These are phyloP conservation scores for Chelon labrosus DNA, from an alignment of 2,797 vertebrate species.

Conservation along the genomic window DNA sequence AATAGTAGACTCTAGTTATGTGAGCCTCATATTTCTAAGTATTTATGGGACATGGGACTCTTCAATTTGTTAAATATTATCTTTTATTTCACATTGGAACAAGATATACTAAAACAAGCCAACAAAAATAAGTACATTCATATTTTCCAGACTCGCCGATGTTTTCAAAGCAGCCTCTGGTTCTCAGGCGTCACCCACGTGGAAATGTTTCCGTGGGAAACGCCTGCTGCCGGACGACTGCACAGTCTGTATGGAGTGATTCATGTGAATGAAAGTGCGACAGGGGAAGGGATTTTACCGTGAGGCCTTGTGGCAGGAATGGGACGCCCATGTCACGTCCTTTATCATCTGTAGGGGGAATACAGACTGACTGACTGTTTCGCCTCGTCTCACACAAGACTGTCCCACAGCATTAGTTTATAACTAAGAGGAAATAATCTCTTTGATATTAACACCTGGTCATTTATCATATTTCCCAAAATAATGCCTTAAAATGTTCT, in stretches of 20 bases:
- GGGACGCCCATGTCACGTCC: constrained; percentile 1
- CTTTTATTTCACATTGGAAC: constrained; percentile 11
- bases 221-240: constrained; percentile 36
- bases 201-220: constrained; percentile 42
- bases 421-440: no score
- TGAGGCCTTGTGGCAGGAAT: constrained; percentile 12
- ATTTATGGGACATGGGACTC: constrained; percentile 8
- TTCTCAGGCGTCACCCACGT: constrained; percentile 41
- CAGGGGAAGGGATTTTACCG: constrained; percentile 24
- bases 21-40: background rate
- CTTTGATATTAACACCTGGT: no score
- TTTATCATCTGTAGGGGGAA: background rate
- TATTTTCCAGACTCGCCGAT: constrained; percentile 7
- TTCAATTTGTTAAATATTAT: background rate
- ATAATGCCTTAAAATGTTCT: no score
- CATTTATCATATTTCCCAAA: no score
- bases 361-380: background rate
- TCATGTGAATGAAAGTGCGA: constrained; percentile 48
- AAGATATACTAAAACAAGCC: background rate
- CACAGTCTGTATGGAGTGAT: constrained; percentile 56
- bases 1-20: no score
- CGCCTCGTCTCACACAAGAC: background rate
- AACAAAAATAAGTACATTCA: constrained; percentile 38
- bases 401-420: background rate
- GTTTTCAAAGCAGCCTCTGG: background rate